Percentiles rank a stretch among this genome's conserved stretches.
These are phyloP conservation scores for Chascanopsetta lugubris DNA, from an alignment of 2,113 vertebrate genomes.

Conservation along the genomic window DNA sequence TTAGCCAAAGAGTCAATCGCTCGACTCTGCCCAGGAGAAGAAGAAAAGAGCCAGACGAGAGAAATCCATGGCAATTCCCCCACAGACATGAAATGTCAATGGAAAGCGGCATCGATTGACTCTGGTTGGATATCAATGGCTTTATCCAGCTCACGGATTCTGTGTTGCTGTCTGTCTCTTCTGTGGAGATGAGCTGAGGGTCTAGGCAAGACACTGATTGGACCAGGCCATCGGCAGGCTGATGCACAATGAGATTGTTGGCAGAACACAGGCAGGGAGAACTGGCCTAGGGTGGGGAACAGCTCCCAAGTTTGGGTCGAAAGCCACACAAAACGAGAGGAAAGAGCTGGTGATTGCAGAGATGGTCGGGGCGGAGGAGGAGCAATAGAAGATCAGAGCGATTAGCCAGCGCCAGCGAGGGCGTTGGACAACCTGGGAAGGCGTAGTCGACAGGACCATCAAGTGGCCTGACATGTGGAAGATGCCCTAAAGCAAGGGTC, in stretches of 20 bases:
- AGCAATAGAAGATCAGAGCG: background rate
- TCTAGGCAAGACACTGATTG: background rate
- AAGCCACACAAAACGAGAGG: background rate
- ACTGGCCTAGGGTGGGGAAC: background rate
- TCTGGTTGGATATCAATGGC: constrained; percentile 66
- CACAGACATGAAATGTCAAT: constrained; percentile 40
- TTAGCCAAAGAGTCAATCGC: constrained; percentile 58
- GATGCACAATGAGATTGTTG: too few relatives aligned
- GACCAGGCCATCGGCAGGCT: background rate
- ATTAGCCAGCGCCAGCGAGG: too few relatives aligned
- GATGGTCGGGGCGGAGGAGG: background rate
- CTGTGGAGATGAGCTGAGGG: constrained; percentile 15
- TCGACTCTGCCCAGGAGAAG: background rate
- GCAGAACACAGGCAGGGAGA: background rate
- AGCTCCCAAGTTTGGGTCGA: background rate
- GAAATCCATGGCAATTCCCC: constrained; percentile 47
- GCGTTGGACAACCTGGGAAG: too few relatives aligned
- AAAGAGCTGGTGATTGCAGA: background rate
- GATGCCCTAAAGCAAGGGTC: too few relatives aligned
- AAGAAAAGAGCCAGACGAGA: background rate
- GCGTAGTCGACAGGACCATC: too few relatives aligned
- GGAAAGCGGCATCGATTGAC: constrained; percentile 49
- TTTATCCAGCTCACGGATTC: constrained; percentile 53
- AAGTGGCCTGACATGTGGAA: too few relatives aligned
- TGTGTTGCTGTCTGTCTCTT: constrained; percentile 46